Evolutionary conservation across 2,888 invertebrate species (phyloP).

Genomic region (Drosophila koepferae): DNA sequence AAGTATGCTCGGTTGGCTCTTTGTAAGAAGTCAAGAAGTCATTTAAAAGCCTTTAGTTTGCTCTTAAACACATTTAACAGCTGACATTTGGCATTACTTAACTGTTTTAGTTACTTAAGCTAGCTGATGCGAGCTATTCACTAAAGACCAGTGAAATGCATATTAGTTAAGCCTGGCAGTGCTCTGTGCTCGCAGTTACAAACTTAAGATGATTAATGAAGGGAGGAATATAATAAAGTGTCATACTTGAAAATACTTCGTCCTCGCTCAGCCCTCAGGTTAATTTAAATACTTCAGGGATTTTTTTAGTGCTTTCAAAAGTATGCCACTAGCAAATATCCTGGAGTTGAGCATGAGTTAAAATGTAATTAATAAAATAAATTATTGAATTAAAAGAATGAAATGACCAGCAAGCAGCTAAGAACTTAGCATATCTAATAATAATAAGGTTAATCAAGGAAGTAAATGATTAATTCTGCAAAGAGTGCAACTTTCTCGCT

Average conservation of each 20-base stretch:
- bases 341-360: rapidly evolving
- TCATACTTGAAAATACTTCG: neutral
- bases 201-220: conserved; percentile 6
- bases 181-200: neutral
- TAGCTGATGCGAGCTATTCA: neutral
- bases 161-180: neutral
- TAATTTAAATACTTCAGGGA: neutral
- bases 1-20: neutral
- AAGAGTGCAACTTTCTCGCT: neutral
- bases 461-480: neutral
- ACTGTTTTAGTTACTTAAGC: neutral
- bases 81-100: neutral
- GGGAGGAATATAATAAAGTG: neutral
- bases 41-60: neutral
- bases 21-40: neutral
- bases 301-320: neutral
- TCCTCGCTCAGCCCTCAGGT: neutral
- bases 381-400: neutral
- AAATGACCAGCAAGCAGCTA: neutral
- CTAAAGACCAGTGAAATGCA: too few species aligned
- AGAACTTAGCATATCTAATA: neutral
- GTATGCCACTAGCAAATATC: neutral
- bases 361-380: neutral
- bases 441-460: neutral
- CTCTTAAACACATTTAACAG: neutral